Evolutionary conservation across 2,888 invertebrate species (phyloP).

Genomic region (Bibio marci): DNA sequence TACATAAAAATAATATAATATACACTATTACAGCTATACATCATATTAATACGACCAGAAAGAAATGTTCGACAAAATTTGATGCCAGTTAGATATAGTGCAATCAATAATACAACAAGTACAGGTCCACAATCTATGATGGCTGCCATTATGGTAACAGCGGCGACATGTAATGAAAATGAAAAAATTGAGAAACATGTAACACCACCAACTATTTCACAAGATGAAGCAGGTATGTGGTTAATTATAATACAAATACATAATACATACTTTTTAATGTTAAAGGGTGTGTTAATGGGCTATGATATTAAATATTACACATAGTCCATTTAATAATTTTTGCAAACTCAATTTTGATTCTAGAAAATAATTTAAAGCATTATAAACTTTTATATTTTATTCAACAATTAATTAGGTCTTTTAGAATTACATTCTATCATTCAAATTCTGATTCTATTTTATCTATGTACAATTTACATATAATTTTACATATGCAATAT

Average conservation of each 20-base stretch:
- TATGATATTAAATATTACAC: no score
- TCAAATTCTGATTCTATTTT: no score
- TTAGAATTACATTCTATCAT: no score
- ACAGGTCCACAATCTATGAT: slow-evolving; percentile 47
- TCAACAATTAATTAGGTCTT: no score
- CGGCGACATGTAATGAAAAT: slow-evolving; percentile 48
- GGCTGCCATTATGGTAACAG: slow-evolving; percentile 48
- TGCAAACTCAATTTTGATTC: no score
- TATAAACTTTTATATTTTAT: no score
- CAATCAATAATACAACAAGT: slow-evolving; percentile 41
- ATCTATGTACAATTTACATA: no score
- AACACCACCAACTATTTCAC: slow-evolving; percentile 26
- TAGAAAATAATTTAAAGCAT: no score
- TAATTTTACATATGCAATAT: no score
- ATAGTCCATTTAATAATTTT: no score
- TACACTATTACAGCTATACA: slow-evolving; percentile 74
- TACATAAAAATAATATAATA: no score
- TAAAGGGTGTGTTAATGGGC: no score
- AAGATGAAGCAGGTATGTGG: slow-evolving; percentile 1
- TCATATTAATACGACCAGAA: slow-evolving; percentile 77
- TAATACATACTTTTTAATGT: neutral
- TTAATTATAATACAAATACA: neutral
- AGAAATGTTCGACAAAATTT: slow-evolving; percentile 76
- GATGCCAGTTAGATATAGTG: slow-evolving; percentile 54
- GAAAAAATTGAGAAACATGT: slow-evolving; percentile 46